Percentiles rank a stretch among this genome's conserved stretches.
Conservation (phyloP, 2,113 vertebrate species). For the Odocoileus virginianus region DNA sequence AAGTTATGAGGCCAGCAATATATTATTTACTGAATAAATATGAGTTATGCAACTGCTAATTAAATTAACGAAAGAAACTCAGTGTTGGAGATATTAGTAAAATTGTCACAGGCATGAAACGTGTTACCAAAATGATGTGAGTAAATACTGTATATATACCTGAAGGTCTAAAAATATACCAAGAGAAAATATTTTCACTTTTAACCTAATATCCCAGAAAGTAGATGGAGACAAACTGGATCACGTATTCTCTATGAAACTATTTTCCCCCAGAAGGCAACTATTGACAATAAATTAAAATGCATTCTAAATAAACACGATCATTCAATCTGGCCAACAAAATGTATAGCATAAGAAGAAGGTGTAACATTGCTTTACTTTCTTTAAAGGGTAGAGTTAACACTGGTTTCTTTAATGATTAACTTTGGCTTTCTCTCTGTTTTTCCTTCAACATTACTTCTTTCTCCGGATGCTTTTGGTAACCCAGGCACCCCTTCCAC, state of each 20-base stretch:
- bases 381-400: conserved; percentile 55
- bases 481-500: conserved; percentile 85
- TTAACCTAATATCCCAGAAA: conserved; percentile 27
- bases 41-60: neutral
- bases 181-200: neutral
- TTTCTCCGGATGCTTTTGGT: conserved; percentile 81
- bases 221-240: neutral
- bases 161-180: neutral
- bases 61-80: neutral
- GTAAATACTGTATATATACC: neutral
- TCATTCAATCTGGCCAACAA: conserved; percentile 11
- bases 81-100: neutral
- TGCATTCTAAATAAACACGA: neutral
- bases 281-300: neutral
- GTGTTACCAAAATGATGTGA: neutral
- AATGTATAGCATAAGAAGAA: neutral
- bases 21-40: conserved; percentile 35
- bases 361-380: conserved; percentile 28
- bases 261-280: neutral
- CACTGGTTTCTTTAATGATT: conserved; percentile 72
- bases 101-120: neutral
- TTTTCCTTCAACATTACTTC: conserved; percentile 81
- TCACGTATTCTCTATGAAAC: neutral
- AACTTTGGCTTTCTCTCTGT: conserved; percentile 82
- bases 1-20: neutral